Evolutionary conservation across 1,140 invertebrate species (phyloP).

Genomic region (Papilio dardanus): DNA sequence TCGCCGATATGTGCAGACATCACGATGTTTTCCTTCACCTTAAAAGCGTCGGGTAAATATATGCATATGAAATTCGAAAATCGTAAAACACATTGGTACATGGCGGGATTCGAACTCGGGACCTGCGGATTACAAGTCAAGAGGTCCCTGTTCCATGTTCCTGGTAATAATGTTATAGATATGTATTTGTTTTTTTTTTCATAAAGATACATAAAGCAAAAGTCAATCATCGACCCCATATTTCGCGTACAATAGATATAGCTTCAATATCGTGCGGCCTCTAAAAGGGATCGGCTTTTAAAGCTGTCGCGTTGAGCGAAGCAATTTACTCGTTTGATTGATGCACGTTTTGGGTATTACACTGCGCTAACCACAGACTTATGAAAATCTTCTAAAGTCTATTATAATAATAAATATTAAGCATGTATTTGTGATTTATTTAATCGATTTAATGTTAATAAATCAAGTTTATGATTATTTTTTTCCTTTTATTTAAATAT

Average conservation of each 20-base stretch:
- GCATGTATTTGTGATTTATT: neutral
- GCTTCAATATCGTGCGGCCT: conserved; percentile 37
- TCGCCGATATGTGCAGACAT: too few species aligned
- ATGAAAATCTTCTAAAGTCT: conserved; percentile 25
- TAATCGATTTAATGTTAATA: neutral
- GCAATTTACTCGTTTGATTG: conserved; percentile 47
- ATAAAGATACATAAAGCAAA: conserved; percentile 33
- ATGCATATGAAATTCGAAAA: too few species aligned
- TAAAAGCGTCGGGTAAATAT: too few species aligned
- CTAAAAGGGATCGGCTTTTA: conserved; percentile 46
- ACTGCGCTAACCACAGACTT: conserved; percentile 29
- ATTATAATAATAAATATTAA: neutral
- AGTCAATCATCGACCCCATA: conserved; percentile 44
- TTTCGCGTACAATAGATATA: conserved; percentile 40
- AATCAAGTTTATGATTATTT: neutral
- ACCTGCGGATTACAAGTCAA: too few species aligned
- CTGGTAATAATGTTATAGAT: too few species aligned
- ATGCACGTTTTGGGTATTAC: conserved; percentile 43
- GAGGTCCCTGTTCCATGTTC: too few species aligned
- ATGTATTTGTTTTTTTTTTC: neutral
- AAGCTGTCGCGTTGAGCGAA: conserved; percentile 44
- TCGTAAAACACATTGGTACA: too few species aligned
- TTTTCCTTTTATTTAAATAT: neutral
- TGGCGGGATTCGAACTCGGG: too few species aligned
- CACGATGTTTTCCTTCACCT: too few species aligned